phyloP scores from a whole-genome alignment of 2,797 vertebrate species.

The Parauchenoglanis ngamensis region DNA sequence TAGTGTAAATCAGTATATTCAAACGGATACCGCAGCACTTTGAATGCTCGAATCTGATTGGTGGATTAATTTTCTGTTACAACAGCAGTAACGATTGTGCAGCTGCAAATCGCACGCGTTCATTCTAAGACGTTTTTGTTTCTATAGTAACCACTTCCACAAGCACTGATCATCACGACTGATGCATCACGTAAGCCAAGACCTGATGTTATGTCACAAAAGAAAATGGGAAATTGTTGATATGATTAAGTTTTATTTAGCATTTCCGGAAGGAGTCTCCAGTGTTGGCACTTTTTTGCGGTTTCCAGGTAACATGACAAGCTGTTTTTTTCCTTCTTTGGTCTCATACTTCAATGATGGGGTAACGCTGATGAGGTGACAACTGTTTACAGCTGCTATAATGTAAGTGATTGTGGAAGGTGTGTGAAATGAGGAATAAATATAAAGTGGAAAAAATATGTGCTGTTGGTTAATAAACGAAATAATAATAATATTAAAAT shows the following conservation, averaged over 20 bases:
- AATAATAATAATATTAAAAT: background rate
- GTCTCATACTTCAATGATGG: background rate
- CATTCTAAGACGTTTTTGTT: background rate
- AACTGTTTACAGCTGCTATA: background rate
- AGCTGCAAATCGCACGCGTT: background rate
- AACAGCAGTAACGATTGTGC: background rate
- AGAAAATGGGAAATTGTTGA: background rate
- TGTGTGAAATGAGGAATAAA: no score
- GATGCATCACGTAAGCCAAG: background rate
- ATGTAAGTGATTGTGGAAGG: background rate
- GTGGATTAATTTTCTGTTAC: background rate
- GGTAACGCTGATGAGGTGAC: background rate
- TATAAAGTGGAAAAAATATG: no score
- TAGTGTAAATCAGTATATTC: background rate
- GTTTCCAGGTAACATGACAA: background rate
- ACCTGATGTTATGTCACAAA: background rate
- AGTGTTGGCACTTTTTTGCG: background rate
- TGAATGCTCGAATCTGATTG: background rate
- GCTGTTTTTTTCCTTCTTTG: background rate
- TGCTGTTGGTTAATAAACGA: background rate
- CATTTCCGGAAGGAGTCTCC: background rate
- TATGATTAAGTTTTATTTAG: background rate
- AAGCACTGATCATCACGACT: background rate
- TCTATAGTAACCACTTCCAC: constrained; percentile 3
- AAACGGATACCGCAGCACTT: background rate